Conservation (phyloP, 2,113 vertebrate species). For the Colinus virginianus region DNA sequence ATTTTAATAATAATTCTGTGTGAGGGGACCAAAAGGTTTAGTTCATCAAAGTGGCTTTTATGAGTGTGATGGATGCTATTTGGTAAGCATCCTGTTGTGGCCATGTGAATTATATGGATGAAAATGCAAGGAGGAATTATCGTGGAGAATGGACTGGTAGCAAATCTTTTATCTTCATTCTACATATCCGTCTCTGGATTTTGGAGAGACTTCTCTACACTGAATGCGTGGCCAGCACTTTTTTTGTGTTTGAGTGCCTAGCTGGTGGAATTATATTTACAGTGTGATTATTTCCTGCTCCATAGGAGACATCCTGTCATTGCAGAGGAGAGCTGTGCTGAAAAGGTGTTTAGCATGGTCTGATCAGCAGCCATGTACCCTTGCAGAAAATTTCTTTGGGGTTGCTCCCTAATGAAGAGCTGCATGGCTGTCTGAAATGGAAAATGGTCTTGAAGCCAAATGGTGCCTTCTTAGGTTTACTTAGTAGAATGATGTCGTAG, state of each 20-base stretch:
- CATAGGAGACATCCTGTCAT: not conserved
- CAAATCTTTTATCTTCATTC: not conserved
- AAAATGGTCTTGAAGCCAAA: not conserved
- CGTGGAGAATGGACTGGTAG: not conserved
- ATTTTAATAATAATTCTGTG: not conserved
- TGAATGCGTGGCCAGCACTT: not conserved
- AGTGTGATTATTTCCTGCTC: not conserved
- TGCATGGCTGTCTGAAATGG: not conserved
- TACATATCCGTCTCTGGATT: not conserved
- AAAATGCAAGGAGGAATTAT: not conserved
- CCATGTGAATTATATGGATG: not conserved
- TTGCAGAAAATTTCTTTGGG: not conserved
- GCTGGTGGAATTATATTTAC: not conserved
- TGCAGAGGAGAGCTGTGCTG: not conserved
- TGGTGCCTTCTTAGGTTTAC: not conserved
- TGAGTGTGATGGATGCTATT: not conserved
- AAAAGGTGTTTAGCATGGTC: not conserved
- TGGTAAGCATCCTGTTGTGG: not conserved
- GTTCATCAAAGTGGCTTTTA: not conserved
- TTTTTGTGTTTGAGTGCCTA: not conserved
- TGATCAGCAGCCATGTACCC: fast-evolving
- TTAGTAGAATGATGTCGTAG: not conserved
- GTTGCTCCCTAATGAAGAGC: not conserved
- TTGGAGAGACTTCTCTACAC: not conserved
- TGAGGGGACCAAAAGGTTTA: not conserved